Evolutionary conservation across 2,888 invertebrate genomes (phyloP), one percentile per base, ranked within the genome.

Genomic region (Dorcus parallelipipedus): DNA sequence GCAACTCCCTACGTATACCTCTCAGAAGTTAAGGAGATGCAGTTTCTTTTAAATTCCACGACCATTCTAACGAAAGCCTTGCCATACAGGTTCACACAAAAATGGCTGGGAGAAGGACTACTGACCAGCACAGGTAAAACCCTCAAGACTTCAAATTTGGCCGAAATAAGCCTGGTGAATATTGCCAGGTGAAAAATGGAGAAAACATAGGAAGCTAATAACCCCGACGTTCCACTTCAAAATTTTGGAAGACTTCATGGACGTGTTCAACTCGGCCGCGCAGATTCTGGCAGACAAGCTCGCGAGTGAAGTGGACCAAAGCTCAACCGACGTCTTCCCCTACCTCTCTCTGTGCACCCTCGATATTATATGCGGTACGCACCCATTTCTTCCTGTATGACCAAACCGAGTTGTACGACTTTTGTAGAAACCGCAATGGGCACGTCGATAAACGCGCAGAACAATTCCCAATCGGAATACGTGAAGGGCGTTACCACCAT

Each of bases 371-470:
- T 83, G 84, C 69, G 84, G 84, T 84, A 73, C 23, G 42, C 47
- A 68, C 6, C 3, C 41, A 48, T 6, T 48, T n/a, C n/a, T 20
- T 17, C 6, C 6, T 48, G 4, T 48, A 9, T 48, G 9, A 14
- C 9, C 23, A 7, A 20, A 47, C 47, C 9, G 4, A n/a, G 2
- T 47, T 10, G 9, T 14, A 17, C 20, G 23, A 47, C 20, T 47
- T 47, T 47, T 14, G 47, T 20, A 90, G 93, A 93, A 78, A 87
- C 91, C 7, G 89, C 93, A 7, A 94, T 94, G 93, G 94, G 93
- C 0, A 83, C 86, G 8, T 82, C 83, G 17, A 79, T 91, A 0
- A 81, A 90, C 71, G 90, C 91, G 0, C 93, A 93, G 74, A 78
- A 78, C 4, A 80, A 88, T 69, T 79, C 80, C 7, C 82, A 88